Percentiles rank a stretch among this genome's conserved stretches.
These are phyloP conservation scores for Siniperca chuatsi DNA, from an alignment of 2,113 vertebrate species.

Conservation along the genomic window DNA sequence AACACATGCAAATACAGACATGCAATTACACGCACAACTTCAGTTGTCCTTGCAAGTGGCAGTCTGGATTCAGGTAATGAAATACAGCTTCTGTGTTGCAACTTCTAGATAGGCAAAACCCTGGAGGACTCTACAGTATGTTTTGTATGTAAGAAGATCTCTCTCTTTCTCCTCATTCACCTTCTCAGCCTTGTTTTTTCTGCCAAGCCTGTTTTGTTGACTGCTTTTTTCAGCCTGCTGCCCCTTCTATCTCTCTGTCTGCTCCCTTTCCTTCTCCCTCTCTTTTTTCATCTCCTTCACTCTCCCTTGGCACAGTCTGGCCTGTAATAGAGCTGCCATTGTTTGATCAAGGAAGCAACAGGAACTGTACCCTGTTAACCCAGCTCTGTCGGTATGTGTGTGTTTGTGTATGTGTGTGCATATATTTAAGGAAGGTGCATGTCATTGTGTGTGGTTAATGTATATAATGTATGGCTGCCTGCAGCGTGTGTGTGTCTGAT, in stretches of 20 bases:
- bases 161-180: constrained; percentile 48
- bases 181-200: constrained; percentile 39
- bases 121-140: constrained; percentile 55
- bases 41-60: constrained; percentile 31
- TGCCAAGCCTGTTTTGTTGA: constrained; percentile 68
- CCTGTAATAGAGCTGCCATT: constrained; percentile 85
- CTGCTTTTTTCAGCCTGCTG: constrained; percentile 71
- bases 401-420: constrained; percentile 28
- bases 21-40: constrained; percentile 35
- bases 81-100: constrained; percentile 60
- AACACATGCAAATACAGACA: constrained; percentile 26
- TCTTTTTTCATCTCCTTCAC: constrained; percentile 42
- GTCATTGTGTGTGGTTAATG: constrained; percentile 56
- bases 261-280: constrained; percentile 49
- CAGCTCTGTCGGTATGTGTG: constrained; percentile 59
- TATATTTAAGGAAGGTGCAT: constrained; percentile 59
- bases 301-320: constrained; percentile 72
- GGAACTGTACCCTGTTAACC: constrained; percentile 81
- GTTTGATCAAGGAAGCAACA: constrained; percentile 82
- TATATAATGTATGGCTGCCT: constrained; percentile 58
- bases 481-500: constrained; percentile 37
- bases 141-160: constrained; percentile 73
- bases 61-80: constrained; percentile 61
- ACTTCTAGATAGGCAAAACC: constrained; percentile 60
- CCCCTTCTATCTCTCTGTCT: constrained; percentile 64